A percentile compares a stretch with the other conserved stretches of the same genome.
These are phyloP conservation scores for Halotydeus destructor DNA, from an alignment of 1,140 invertebrate species.

Conservation along the genomic window DNA sequence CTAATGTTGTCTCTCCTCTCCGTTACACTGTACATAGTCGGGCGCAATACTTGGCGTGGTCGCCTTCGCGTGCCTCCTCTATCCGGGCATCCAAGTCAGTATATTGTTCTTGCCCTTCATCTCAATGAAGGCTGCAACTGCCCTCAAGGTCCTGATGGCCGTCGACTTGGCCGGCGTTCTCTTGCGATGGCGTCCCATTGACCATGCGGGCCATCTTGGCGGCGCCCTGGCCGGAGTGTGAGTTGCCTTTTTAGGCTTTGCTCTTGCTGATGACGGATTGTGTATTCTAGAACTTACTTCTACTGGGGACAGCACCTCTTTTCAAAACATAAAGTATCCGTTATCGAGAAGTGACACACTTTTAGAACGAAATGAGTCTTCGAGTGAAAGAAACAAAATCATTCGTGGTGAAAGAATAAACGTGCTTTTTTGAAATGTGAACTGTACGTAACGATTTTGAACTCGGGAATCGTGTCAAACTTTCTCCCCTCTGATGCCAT, in stretches of 20 bases:
- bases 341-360: conserved; percentile 7
- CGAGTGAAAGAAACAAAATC: too few relatives aligned
- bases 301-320: not conserved
- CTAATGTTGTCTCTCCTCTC: conserved; percentile 22
- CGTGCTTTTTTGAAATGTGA: too few relatives aligned
- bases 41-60: conserved; percentile 79
- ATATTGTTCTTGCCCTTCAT: conserved; percentile 74
- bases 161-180: conserved; percentile 59
- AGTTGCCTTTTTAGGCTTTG: conserved; percentile 24
- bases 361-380: conserved; percentile 8
- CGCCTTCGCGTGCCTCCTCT: conserved; percentile 60
- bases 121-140: conserved; percentile 57
- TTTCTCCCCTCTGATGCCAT: too few relatives aligned
- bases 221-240: conserved; percentile 77
- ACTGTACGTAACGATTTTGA: too few relatives aligned
- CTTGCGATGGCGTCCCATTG: conserved; percentile 74
- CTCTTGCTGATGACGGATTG: conserved; percentile 13
- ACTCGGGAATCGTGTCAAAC: too few relatives aligned
- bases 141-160: conserved; percentile 59
- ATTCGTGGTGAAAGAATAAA: too few relatives aligned
- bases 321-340: not conserved
- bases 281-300: conserved; percentile 4
- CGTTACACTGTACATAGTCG: too few relatives aligned
- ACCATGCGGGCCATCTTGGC: conserved; percentile 93
- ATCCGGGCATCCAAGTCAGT: conserved; percentile 59